Evolutionary conservation across 2,113 vertebrate genomes (phyloP), one percentile per base, ranked within the genome.

Genomic region (Brachypteracias leptosomus): DNA sequence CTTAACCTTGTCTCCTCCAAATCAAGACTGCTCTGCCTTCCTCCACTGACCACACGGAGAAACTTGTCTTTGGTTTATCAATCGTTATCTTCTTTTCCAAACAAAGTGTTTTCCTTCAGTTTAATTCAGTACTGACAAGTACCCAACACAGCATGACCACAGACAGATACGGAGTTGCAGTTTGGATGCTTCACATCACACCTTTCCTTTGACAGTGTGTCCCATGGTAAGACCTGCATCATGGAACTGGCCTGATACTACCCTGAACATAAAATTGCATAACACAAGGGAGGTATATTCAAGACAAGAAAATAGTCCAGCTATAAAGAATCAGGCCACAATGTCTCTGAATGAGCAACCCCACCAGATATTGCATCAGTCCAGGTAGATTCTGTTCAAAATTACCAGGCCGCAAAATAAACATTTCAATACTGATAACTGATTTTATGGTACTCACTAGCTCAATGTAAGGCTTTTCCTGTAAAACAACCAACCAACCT

Each of bases 81-180:
- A 35, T 24, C 58, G 77, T 77, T 16, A 44, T 10, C 22, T 38
- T 35, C 47, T 82, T 38, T 71, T 87, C 54, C 76, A 82, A 29
- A 79, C 13, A 54, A 11, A 44, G 42, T 24, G 24, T 35, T 28
- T 61, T 85, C 46, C 33, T 76, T 76, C 26, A 28, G 22, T 33
- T 71, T 73, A 52, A n/a, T 77, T 89, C 42, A 63, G 7, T 40
- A 77, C 25, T 25, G 36, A 67, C 54, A 42, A 42, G 49, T 26
- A 68, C 16, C 42, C 47, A 52, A 46, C 54, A 28, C 0, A 8
- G 29, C 13, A 22, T 0, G 1, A 31, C 13, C 61, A 58, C n/a
- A 57, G 40, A 57, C 18, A 52, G 51, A 31, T 2, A 1, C 2
- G 55, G 51, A 74, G 35, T 3, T 40, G 46, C 26, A 24, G 40